Evolutionary conservation across 2,888 invertebrate genomes (phyloP), one percentile per base, ranked within the genome.

Genomic region (Aproaerema taeniolella): DNA sequence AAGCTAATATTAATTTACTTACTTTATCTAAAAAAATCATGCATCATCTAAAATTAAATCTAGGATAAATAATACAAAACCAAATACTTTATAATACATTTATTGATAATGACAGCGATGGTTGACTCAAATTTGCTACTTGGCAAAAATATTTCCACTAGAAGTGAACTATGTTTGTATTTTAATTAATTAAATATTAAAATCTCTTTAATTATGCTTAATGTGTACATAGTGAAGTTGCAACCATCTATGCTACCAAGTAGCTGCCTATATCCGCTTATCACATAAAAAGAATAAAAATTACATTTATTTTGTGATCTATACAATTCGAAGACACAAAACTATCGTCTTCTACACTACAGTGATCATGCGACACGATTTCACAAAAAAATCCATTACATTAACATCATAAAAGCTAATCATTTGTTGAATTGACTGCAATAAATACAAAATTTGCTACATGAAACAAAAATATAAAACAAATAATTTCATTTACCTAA

Each of bases 81-180:
- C 60, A 54, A 69, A 59, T 61, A 67, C 70, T 78, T 83, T 79
- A 83, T 79, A 73, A 76, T 85, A 86, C 83, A 85, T 85, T 85
- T 85, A 86, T 83, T 85, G 74, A 82, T 83, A 83, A 85, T 86
- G 85, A 86, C 80, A 86, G 86, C 85, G 76, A 83, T 77, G 80
- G 73, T 83, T 81, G 85, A 86, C 81, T 85, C 72, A 58, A 82
- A 78, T 77, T 75, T 76, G 79, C 86, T 86, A 86, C 85, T 83
- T 76, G 83, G 85, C 85, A 86, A 86, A 85, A 85, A 82, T 83
- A 85, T 80, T 67, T 81, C 80, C 82, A 82, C 85, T 83, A 83
- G 63, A 77, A 76, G 80, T 82, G 76, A 83, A 76, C 77, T 76
- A 78, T 80, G 73, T 64, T 69, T 67, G 74, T 77, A 74, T 75